These are phyloP conservation scores for Diarsia rubi DNA, from an alignment of 2,888 invertebrate species.

Conservation along the genomic window DNA sequence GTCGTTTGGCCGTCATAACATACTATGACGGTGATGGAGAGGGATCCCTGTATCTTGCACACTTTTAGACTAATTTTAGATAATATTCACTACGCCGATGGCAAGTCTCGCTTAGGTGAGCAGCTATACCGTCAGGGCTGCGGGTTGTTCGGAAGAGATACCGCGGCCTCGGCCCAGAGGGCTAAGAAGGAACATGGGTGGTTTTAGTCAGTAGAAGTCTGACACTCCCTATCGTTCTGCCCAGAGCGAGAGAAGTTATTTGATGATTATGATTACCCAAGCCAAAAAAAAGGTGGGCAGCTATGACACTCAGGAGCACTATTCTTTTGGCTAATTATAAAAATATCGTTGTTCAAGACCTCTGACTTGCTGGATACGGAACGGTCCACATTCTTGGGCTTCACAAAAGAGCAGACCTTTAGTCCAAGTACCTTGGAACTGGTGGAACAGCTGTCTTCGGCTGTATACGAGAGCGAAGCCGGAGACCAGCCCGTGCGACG, in stretches of 20 bases:
- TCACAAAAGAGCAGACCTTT: conserved; percentile 74
- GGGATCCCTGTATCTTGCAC: neutral
- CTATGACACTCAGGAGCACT: neutral
- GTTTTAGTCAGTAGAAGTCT: no score
- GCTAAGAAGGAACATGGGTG: no score
- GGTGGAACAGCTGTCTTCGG: conserved; percentile 73
- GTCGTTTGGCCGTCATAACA: neutral
- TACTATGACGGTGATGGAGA: neutral
- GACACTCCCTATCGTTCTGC: no score
- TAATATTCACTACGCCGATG: neutral
- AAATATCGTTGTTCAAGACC: conserved; percentile 63
- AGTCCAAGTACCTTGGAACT: conserved; percentile 76
- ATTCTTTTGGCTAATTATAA: conserved; percentile 3
- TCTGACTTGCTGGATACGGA: conserved; percentile 77
- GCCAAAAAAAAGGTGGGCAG: no score
- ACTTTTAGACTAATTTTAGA: neutral
- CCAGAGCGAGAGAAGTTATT: no score
- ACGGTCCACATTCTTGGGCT: conserved; percentile 80
- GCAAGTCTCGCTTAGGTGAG: neutral
- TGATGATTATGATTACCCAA: no score
- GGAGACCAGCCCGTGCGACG: conserved; percentile 81
- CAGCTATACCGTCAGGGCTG: neutral
- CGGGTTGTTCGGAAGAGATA: no score
- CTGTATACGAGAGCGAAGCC: conserved; percentile 66
- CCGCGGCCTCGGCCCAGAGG: no score